Evolutionary conservation across 2,888 invertebrate species (phyloP).

Genomic region (Dynastes hyllus): DNA sequence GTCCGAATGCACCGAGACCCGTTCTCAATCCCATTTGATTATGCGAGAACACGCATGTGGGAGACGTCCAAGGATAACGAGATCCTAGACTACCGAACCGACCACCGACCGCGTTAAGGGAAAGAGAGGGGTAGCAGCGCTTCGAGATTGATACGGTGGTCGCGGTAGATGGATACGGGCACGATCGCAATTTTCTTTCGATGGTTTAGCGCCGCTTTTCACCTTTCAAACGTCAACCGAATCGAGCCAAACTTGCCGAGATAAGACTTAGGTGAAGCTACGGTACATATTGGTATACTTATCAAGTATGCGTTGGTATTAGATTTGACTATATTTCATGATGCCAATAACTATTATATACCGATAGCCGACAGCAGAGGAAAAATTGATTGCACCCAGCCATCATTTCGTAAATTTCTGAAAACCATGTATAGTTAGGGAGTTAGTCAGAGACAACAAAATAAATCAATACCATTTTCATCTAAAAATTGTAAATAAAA

Average conservation of each 20-base stretch:
- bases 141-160: conserved; percentile 44
- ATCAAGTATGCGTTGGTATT: too few relatives aligned
- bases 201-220: conserved; percentile 51
- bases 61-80: conserved; percentile 50
- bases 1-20: conserved; percentile 63
- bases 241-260: conserved; percentile 6
- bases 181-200: conserved; percentile 52
- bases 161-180: conserved; percentile 40
- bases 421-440: too few relatives aligned
- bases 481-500: too few relatives aligned
- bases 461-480: too few relatives aligned
- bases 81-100: conserved; percentile 26
- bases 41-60: conserved; percentile 66
- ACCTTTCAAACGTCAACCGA: conserved; percentile 45
- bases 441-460: too few relatives aligned
- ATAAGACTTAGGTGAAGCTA: conserved; percentile 24
- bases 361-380: too few relatives aligned
- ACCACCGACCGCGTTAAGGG: background rate
- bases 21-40: conserved; percentile 66
- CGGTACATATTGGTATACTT: conserved; percentile 13
- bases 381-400: too few relatives aligned
- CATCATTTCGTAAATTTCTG: too few relatives aligned
- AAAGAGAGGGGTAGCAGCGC: conserved; percentile 6
- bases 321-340: too few relatives aligned
- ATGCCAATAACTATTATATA: background rate